Evolutionary conservation across 2,888 invertebrate species (phyloP).

Genomic region (Caenorhabditis sp.): DNA sequence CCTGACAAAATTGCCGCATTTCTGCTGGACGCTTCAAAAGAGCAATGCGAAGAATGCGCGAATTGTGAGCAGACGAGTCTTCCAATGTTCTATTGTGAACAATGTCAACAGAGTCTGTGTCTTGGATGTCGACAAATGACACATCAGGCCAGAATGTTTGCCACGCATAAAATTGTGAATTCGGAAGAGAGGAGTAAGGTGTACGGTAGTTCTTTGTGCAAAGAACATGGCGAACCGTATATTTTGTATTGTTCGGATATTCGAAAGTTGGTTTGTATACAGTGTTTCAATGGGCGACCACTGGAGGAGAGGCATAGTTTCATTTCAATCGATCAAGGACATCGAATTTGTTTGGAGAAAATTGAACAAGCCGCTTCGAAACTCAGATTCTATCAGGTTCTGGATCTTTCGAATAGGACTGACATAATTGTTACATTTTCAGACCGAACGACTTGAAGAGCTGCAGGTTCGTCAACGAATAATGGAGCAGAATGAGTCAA

Average conservation of each 20-base stretch:
- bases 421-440: too few relatives aligned
- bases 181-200: conserved; percentile 74
- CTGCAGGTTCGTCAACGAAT: conserved; percentile 78
- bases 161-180: conserved; percentile 79
- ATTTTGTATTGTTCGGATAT: conserved; percentile 81
- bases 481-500: conserved; percentile 78
- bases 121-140: conserved; percentile 79
- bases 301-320: conserved; percentile 76
- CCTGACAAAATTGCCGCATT: conserved; percentile 78
- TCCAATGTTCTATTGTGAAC: conserved; percentile 83
- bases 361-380: conserved; percentile 78
- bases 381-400: conserved; percentile 71
- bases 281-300: conserved; percentile 78
- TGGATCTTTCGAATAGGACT: too few relatives aligned
- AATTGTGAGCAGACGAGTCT: conserved; percentile 77
- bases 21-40: conserved; percentile 79
- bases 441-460: conserved; percentile 79
- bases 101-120: conserved; percentile 81
- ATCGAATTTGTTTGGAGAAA: conserved; percentile 79
- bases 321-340: conserved; percentile 81
- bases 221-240: conserved; percentile 80
- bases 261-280: conserved; percentile 80
- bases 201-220: conserved; percentile 74
- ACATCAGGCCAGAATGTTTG: conserved; percentile 82
- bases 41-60: conserved; percentile 80